These are phyloP conservation scores for Drosophila teissieri DNA, from an alignment of 1,140 invertebrate species.

Conservation along the genomic window DNA sequence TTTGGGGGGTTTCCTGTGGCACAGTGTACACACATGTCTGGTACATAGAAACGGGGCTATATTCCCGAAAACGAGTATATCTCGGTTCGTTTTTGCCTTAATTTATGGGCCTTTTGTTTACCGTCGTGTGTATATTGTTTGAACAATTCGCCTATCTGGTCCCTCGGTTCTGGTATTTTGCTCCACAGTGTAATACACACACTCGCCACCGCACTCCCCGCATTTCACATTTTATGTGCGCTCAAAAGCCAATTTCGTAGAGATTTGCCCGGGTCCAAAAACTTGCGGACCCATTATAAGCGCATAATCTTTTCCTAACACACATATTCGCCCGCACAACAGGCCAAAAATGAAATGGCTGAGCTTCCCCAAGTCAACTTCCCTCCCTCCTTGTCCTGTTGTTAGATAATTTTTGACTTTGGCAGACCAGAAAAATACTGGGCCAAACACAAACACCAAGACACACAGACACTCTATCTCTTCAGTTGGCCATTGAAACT, in stretches of 20 bases:
- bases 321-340: constrained; percentile 25
- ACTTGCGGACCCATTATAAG: constrained; percentile 81
- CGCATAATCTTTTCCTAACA: constrained; percentile 80
- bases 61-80: constrained; percentile 29
- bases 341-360: constrained; percentile 73
- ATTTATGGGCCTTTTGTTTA: constrained; percentile 67
- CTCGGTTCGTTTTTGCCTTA: constrained; percentile 72
- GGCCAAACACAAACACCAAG: constrained; percentile 1
- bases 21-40: constrained; percentile 26
- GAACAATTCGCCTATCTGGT: constrained; percentile 59
- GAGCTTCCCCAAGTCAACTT: constrained; percentile 53
- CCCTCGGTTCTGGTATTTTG: constrained; percentile 49
- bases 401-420: constrained; percentile 74
- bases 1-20: not conserved
- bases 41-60: constrained; percentile 24
- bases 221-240: constrained; percentile 80
- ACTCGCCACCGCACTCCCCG: constrained; percentile 34
- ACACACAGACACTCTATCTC: not conserved
- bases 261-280: constrained; percentile 68
- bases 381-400: constrained; percentile 27
- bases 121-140: constrained; percentile 43
- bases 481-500: not conserved
- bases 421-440: constrained; percentile 41
- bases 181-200: constrained; percentile 67
- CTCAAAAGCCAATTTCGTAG: constrained; percentile 82